Evolutionary conservation across 2,113 vertebrate genomes (phyloP).

Genomic region (Forbesichthys papilliferus): DNA sequence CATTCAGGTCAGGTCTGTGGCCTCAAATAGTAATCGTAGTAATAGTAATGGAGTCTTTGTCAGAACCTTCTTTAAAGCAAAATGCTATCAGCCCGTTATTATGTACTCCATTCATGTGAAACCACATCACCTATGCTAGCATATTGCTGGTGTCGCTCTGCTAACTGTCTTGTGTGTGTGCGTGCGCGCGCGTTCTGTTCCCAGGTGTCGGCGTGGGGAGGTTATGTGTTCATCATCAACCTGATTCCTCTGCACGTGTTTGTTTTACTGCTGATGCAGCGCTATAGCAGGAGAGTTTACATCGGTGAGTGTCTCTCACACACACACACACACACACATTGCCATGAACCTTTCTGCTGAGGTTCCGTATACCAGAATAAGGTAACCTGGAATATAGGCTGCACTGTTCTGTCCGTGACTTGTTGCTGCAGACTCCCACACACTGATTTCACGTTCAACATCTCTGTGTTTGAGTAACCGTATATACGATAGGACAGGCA

Average conservation of each 20-base stretch:
- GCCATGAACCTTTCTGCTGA: neutral
- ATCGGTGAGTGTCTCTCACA: slow-evolving; percentile 84
- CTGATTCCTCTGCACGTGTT: slow-evolving; percentile 98
- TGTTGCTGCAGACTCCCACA: slow-evolving; percentile 24
- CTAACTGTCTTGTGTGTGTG: neutral
- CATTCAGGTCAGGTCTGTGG: neutral
- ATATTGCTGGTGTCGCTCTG: neutral
- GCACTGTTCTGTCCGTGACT: neutral
- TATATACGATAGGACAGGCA: no score
- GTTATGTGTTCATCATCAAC: slow-evolving; percentile 98
- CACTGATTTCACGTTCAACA: neutral
- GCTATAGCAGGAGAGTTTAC: slow-evolving; percentile 95
- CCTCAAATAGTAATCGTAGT: neutral
- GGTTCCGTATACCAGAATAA: neutral
- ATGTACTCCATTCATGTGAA: neutral
- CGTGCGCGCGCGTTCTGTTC: slow-evolving; percentile 17
- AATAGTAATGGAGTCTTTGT: no score
- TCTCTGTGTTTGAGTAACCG: no score
- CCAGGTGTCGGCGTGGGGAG: slow-evolving; percentile 98
- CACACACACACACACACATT: neutral
- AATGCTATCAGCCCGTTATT: no score
- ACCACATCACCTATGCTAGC: neutral
- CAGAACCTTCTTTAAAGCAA: no score
- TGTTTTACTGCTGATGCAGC: slow-evolving; percentile 95
- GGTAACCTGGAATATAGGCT: neutral